phyloP scores from a whole-genome alignment of 2,113 vertebrate genomes.

The Hypomesus transpacificus region DNA sequence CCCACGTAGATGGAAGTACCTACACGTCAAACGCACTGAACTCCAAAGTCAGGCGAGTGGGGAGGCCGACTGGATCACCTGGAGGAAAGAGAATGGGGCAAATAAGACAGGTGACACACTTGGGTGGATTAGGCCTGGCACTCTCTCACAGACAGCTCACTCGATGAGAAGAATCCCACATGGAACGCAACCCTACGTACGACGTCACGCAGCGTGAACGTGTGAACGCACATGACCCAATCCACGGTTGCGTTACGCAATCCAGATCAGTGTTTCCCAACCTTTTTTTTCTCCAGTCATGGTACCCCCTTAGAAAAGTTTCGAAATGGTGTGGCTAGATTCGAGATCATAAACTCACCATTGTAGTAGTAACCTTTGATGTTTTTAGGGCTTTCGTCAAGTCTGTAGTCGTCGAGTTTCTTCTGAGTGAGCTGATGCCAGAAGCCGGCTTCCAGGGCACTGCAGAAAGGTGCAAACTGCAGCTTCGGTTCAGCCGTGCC shows the following conservation, averaged over 20 bases:
- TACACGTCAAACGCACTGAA: conserved; percentile 96
- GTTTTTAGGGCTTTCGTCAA: conserved; percentile 86
- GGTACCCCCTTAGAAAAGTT: too few relatives aligned
- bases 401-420: conserved; percentile 89
- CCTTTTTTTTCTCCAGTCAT: too few relatives aligned
- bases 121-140: not conserved
- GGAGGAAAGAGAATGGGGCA: not conserved
- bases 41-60: conserved; percentile 90
- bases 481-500: conserved; percentile 63
- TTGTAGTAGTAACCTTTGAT: conserved; percentile 96
- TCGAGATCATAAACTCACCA: conserved; percentile 67
- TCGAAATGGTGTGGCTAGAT: too few relatives aligned
- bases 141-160: not conserved
- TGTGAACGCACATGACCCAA: not conserved
- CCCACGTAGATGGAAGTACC: conserved; percentile 60
- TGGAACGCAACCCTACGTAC: not conserved
- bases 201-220: not conserved
- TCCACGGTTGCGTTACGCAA: not conserved
- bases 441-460: conserved; percentile 93
- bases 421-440: conserved; percentile 95
- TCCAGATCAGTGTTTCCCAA: too few relatives aligned
- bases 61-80: conserved; percentile 91
- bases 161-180: not conserved
- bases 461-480: conserved; percentile 93
- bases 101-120: not conserved